Conservation (phyloP, 2,797 vertebrate genomes). For the Urophycis tenuis region DNA sequence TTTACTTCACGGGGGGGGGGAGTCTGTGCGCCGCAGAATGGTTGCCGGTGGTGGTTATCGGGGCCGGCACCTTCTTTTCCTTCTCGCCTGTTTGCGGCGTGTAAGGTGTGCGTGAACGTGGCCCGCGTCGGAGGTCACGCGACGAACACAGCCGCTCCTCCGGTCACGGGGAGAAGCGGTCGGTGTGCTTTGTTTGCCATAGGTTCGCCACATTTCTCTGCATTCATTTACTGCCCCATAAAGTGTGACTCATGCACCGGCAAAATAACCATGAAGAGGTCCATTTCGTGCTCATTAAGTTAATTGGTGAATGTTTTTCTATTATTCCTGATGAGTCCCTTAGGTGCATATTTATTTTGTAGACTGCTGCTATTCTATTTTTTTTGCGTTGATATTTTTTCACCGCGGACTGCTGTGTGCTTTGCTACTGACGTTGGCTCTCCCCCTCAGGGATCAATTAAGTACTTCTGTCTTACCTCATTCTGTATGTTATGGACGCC, state of each 20-base stretch:
- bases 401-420: background rate
- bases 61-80: too few relatives aligned
- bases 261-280: background rate
- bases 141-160: too few relatives aligned
- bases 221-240: background rate
- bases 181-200: too few relatives aligned
- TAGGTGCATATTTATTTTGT: background rate
- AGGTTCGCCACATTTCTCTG: background rate
- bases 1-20: constrained; percentile 7
- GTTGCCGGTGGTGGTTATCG: too few relatives aligned
- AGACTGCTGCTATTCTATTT: too few relatives aligned
- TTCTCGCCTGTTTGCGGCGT: background rate
- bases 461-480: background rate
- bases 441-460: background rate
- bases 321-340: background rate
- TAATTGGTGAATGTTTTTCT: background rate
- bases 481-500: background rate
- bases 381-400: background rate
- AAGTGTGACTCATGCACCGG: background rate
- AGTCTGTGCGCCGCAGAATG: too few relatives aligned
- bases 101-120: too few relatives aligned
- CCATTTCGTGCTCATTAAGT: background rate
- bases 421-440: background rate
- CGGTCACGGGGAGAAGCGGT: too few relatives aligned
- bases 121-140: too few relatives aligned